A percentile compares a stretch with the other conserved stretches of the same genome.
phyloP scores from a whole-genome alignment of 1,140 invertebrate genomes.

The Propsilocerus akamusi region DNA sequence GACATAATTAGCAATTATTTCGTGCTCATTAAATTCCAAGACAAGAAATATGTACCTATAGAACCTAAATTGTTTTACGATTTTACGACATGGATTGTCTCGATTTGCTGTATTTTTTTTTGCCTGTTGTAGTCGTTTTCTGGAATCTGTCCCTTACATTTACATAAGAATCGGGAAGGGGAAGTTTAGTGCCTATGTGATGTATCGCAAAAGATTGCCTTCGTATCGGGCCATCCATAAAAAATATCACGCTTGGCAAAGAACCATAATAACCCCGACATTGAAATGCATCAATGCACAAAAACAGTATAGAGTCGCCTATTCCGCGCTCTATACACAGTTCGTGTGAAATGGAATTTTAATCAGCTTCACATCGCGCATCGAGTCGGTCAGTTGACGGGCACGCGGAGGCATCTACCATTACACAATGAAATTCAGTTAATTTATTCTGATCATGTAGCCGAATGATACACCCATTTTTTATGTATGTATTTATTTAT shows the following conservation, averaged over 20 bases:
- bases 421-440: neutral
- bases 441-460: neutral
- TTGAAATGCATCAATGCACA: constrained; percentile 3
- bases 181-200: neutral
- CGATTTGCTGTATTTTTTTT: neutral
- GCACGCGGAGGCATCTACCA: neutral
- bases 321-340: neutral
- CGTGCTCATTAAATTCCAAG: neutral
- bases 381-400: no score
- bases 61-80: neutral
- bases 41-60: neutral
- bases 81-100: neutral
- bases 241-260: constrained; percentile 1
- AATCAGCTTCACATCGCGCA: neutral
- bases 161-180: neutral
- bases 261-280: neutral
- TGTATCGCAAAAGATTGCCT: neutral
- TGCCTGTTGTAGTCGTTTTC: neutral
- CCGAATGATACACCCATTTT: constrained; percentile 2
- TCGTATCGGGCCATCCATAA: neutral
- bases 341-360: neutral
- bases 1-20: neutral
- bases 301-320: neutral
- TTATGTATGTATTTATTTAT: neutral
- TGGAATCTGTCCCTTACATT: neutral